Percentiles rank a stretch among this genome's conserved stretches.
Conservation (phyloP, 2,113 vertebrate genomes). For the Ptyas mucosa region DNA sequence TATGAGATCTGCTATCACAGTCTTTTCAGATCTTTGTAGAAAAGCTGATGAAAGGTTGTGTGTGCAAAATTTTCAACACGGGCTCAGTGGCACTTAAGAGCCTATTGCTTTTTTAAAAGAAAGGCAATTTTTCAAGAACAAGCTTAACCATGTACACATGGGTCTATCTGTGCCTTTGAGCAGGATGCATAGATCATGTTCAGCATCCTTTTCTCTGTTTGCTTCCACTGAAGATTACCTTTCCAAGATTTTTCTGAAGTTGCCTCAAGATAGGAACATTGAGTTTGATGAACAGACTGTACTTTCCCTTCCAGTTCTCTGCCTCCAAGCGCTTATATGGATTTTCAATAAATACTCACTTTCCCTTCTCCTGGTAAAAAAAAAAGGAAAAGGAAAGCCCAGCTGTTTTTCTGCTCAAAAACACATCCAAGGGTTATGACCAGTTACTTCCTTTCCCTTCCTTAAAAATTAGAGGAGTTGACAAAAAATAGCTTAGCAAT, state of each 20-base stretch:
- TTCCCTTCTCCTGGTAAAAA: neutral
- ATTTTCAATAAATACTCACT: constrained; percentile 11
- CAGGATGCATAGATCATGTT: neutral
- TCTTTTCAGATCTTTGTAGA: neutral
- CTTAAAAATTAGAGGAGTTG: neutral
- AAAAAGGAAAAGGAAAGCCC: neutral
- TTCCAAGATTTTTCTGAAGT: neutral
- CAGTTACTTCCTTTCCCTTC: neutral
- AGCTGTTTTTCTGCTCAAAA: neutral
- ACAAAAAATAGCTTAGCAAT: neutral
- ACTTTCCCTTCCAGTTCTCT: neutral
- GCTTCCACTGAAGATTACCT: neutral
- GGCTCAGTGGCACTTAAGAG: too few relatives aligned
- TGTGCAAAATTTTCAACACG: neutral
- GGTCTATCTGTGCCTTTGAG: neutral
- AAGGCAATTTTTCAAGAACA: neutral
- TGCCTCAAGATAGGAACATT: neutral
- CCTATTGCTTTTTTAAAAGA: neutral
- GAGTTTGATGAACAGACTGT: constrained; percentile 3
- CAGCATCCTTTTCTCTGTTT: neutral
- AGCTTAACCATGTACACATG: neutral
- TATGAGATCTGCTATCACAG: neutral
- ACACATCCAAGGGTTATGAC: neutral
- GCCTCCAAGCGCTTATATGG: neutral
- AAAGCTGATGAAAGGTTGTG: neutral